Base-by-base conservation (phyloP, 2,888 invertebrate genomes). In the Gymnocheta viridis region DNA sequence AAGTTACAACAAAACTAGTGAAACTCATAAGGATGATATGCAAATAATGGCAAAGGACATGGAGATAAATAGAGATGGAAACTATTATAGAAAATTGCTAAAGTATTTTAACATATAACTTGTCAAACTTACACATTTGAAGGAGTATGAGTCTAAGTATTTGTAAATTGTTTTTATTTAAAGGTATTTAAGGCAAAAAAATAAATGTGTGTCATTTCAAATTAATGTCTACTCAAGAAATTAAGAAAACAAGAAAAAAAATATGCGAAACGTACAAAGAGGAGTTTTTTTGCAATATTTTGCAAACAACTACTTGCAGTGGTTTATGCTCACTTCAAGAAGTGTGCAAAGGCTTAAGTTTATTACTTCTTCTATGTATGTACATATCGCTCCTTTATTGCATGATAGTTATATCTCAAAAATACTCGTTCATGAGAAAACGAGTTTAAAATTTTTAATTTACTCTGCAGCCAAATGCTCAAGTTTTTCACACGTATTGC, bases 41-140 rank as follows among this genome's bases (percentile, higher is more conserved):
- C 77, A 77, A 69, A 84, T 80, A 84, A 77, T 81, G 62, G 60
- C 32, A 84, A 84, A 81, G 81, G 73, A 81, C 84, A 77, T 80
- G 35, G 22, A 41, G 38, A 73, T 73, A 78, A 67, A 82, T 54
- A 58, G 24, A 64, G 38, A 70, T 47, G 64, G 41, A 64, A 72
- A 69, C 74, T 62, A 69, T 54, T 49, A 76, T 38, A 56, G 47
- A 62, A 79, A 74, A 56, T 51, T 69, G 67, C 56, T 64, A 56
- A 69, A 58, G 58, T 47, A 47, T 51, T 62, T 51, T 12, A 73
- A 49, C n/a, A 22, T 27, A 69, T 5, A 56, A 35, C 47, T 54
- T 29, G 35, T 62, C 29, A 54, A 56, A 35, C 35, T 38, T 70
- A 38, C 9, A 38, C 9, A 19, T 49, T 38, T 38, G 6, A 27